phyloP scores from a whole-genome alignment of 2,113 vertebrate species.

The rat (Rattus norvegicus) region DNA sequence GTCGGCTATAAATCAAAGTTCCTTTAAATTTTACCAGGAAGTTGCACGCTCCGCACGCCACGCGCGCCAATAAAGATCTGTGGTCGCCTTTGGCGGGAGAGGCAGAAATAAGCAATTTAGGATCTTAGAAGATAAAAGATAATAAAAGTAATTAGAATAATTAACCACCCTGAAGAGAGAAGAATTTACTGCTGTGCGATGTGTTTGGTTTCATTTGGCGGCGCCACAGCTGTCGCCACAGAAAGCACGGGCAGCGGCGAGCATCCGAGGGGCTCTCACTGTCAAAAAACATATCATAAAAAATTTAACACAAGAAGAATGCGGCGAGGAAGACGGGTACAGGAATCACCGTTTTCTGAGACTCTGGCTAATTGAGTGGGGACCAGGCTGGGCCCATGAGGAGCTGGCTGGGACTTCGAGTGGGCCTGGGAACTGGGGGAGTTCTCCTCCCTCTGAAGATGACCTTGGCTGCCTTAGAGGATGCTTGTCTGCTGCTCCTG shows the following conservation, averaged over 20 bases:
- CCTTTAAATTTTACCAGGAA: conserved; percentile 82
- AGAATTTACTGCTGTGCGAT: conserved; percentile 89
- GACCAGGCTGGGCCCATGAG: background rate
- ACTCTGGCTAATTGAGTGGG: background rate
- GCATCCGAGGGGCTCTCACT: background rate
- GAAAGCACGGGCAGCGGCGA: conserved; percentile 79
- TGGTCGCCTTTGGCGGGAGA: conserved; percentile 89
- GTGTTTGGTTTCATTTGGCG: conserved; percentile 87
- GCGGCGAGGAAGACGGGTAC: background rate
- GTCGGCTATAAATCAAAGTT: conserved; percentile 86
- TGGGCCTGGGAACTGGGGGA: fast-evolving
- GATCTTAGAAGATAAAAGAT: conserved; percentile 91
- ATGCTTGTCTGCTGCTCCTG: background rate
- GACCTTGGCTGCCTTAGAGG: fast-evolving
- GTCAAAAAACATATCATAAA: conserved; percentile 59
- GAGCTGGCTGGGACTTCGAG: fast-evolving
- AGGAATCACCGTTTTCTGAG: background rate
- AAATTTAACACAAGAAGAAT: conserved; percentile 34
- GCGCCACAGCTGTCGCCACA: conserved; percentile 86
- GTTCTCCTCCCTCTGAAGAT: fast-evolving
- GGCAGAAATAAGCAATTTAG: conserved; percentile 91
- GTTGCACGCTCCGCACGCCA: conserved; percentile 74
- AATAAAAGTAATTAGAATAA: conserved; percentile 94
- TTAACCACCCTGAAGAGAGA: conserved; percentile 92
- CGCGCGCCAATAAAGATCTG: conserved; percentile 82